A percentile compares a stretch with the other conserved stretches of the same genome.
These are phyloP conservation scores for Synergus itoensis DNA, from an alignment of 2,888 invertebrate species.

Conservation along the genomic window DNA sequence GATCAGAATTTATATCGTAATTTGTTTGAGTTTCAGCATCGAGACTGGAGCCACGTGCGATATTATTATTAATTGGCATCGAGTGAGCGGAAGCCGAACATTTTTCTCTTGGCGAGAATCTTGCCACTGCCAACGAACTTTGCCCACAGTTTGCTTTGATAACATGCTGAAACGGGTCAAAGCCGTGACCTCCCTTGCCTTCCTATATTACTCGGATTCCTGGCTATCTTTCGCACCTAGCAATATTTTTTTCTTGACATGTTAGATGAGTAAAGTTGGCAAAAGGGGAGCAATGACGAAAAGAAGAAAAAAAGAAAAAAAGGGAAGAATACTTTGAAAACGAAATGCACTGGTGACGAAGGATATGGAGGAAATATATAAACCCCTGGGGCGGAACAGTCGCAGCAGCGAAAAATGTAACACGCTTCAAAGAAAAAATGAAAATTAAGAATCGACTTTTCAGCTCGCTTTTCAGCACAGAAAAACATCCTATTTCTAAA, in stretches of 20 bases:
- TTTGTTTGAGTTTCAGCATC: neutral
- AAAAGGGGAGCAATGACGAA: neutral
- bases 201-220: slow-evolving; percentile 26
- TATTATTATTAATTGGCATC: slow-evolving; percentile 36
- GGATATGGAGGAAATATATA: slow-evolving; percentile 11
- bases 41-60: slow-evolving; percentile 36
- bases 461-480: neutral
- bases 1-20: slow-evolving; percentile 5
- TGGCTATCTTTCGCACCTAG: slow-evolving; percentile 8
- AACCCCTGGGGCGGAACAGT: slow-evolving; percentile 18
- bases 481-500: neutral
- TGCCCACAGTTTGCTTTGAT: slow-evolving; percentile 68
- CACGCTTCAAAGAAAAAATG: neutral
- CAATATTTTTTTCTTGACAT: slow-evolving; percentile 25
- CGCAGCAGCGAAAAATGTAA: slow-evolving; percentile 24
- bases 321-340: neutral
- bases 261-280: neutral
- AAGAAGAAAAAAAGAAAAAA: neutral
- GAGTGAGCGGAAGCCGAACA: slow-evolving; percentile 45
- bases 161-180: slow-evolving; percentile 73
- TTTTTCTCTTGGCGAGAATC: slow-evolving; percentile 47
- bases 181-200: slow-evolving; percentile 73
- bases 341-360: slow-evolving; percentile 18
- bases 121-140: slow-evolving; percentile 63
- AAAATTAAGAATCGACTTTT: slow-evolving; percentile 10